Evolutionary conservation across 2,113 vertebrate genomes (phyloP).

Genomic region (Peromyscus leucopus): DNA sequence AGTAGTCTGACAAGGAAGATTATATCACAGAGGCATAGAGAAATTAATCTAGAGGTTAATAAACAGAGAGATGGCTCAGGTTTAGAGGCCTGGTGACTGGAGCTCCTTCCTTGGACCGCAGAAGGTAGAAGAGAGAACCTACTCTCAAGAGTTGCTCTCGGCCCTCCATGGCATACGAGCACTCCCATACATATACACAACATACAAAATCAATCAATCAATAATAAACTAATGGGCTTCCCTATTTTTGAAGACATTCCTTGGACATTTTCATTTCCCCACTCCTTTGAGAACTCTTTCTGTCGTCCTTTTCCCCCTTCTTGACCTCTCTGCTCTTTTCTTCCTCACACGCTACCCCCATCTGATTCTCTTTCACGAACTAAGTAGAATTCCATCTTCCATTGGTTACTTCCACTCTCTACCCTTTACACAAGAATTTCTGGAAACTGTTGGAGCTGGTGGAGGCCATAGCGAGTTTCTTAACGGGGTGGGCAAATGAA

Average conservation of each 20-base stretch:
- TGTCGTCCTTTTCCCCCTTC: not conserved
- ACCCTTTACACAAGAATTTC: not conserved
- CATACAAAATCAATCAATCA: not conserved
- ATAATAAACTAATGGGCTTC: not conserved
- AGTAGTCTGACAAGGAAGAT: not conserved
- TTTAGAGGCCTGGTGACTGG: not conserved
- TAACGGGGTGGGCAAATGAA: not conserved
- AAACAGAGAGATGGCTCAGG: not conserved
- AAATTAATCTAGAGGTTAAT: not conserved
- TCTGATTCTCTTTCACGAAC: not conserved
- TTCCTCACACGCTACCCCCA: not conserved
- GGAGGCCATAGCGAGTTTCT: not conserved
- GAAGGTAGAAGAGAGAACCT: not conserved
- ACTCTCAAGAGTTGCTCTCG: not conserved
- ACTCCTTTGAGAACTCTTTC: not conserved
- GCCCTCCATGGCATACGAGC: not conserved
- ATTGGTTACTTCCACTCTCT: not conserved
- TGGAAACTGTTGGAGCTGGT: not conserved
- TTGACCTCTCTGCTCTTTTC: not conserved
- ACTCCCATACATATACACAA: not conserved
- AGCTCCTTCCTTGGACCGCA: not conserved
- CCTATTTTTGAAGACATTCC: not conserved
- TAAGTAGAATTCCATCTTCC: not conserved
- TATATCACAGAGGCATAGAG: not conserved
- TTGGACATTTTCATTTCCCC: not conserved